phyloP scores from a whole-genome alignment of 1,140 invertebrate genomes.

The Amphibalanus amphitrite region DNA sequence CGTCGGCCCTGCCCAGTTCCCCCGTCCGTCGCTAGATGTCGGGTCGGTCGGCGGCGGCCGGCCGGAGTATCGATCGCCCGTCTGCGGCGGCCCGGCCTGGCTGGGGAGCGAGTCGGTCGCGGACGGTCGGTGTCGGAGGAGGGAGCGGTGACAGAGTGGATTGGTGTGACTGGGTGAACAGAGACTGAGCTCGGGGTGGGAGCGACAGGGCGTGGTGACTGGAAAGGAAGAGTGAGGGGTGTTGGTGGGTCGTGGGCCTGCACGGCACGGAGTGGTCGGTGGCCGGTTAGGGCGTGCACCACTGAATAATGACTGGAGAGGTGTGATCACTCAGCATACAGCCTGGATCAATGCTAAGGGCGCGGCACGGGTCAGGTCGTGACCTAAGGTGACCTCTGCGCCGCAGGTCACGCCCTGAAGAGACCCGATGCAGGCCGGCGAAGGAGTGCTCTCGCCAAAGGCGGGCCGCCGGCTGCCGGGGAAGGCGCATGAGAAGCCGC shows the following conservation, averaged over 20 bases:
- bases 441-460: background rate
- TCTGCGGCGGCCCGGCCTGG: no score
- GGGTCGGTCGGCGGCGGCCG: no score
- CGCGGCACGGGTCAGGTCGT: no score
- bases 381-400: background rate
- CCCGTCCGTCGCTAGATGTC: background rate
- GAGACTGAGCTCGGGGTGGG: background rate
- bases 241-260: no score
- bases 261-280: no score
- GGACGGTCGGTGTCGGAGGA: no score
- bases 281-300: no score
- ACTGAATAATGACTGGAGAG: no score
- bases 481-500: background rate
- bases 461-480: background rate
- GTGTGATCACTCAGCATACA: no score
- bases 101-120: background rate
- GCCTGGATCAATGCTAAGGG: no score
- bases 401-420: background rate
- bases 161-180: background rate
- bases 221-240: background rate
- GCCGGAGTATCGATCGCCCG: background rate
- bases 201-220: no score
- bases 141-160: background rate
- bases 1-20: background rate
- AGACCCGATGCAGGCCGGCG: background rate